Conservation (phyloP, 2,888 invertebrate genomes). For the Pseudoips prasinana region DNA sequence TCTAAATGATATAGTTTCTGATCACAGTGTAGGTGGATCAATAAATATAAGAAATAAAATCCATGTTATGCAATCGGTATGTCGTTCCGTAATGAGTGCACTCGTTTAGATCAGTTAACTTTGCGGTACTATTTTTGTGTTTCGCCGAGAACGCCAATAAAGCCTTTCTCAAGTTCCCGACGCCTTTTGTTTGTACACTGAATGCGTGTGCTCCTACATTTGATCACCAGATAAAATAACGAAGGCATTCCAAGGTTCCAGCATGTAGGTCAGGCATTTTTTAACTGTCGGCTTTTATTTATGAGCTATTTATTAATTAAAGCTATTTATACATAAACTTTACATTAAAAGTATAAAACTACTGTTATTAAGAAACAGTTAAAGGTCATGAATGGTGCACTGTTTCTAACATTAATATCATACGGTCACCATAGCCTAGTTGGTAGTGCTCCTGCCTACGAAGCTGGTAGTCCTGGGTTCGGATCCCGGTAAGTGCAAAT, state of each 20-base stretch:
- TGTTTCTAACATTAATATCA: too few species aligned
- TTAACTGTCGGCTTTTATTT: constrained; percentile 10
- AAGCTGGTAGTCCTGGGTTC: too few species aligned
- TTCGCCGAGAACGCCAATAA: constrained; percentile 56
- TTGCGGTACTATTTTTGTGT: constrained; percentile 52
- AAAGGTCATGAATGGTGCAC: too few species aligned
- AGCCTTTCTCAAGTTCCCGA: constrained; percentile 51
- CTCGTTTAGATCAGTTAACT: constrained; percentile 66
- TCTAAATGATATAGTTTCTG: too few species aligned
- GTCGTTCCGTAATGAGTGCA: constrained; percentile 34
- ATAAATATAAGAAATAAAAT: too few species aligned
- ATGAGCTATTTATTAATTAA: constrained; percentile 21
- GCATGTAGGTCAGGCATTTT: constrained; percentile 17
- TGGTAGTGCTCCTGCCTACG: too few species aligned
- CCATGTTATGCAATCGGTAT: constrained; percentile 16
- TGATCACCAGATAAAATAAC: constrained; percentile 31
- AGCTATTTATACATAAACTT: neutral
- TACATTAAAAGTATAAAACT: neutral
- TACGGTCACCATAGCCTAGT: too few species aligned
- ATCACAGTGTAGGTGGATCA: too few species aligned
- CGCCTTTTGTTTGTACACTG: constrained; percentile 42
- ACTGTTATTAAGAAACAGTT: neutral
- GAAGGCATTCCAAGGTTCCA: constrained; percentile 20
- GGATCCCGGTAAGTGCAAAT: too few species aligned
- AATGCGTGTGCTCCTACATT: constrained; percentile 26